Base-by-base conservation (phyloP, 2,113 vertebrate species). In the Myotis yumanensis region DNA sequence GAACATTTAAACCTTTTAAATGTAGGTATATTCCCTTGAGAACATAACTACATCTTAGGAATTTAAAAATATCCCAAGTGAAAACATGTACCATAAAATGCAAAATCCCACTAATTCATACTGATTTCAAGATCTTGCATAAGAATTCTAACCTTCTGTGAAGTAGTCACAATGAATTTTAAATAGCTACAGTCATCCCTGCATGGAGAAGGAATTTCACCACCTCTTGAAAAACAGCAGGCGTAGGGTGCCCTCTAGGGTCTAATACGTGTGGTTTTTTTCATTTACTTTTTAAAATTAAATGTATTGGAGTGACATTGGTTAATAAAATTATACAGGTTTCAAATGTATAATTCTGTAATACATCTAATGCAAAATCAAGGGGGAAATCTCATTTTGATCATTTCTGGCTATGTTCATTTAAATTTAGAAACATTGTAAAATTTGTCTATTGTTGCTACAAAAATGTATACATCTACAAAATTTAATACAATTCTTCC, bases 171-270 rank as follows among this genome's bases (percentile, higher is more conserved):
- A 0, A 30, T 73, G 32, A 73, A 46, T 90, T 96, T 95, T 35
- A 91, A 95, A 37, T 37, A 75, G n/a, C 48, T 88, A 30, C 35
- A 7, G 30, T 85, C 48, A 66, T 18, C 6, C 2, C n/a, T 57
- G 5, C 59, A 16, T 30, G 86, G 52, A 22, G 82, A 94, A 87
- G 59, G 43, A 86, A 76, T 51, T n/a, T 7, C 32, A 35, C 32
- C 6, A 10, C 28, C 75, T 87, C 64, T 46, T 68, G 15, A 81
- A 90, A 90, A 92, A 94, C 83, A 91, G 32, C 51, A 71, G 90
- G 81, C 76, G 1, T 30, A 96, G 93, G 66, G 90, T 91, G 96
- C 97, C 97, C 97, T 96, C 97, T 97, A 96, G 96, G 71, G 97
- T 94, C 71, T 82, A n/a, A 40, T 66, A 57, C 86, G 43, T 86